These are phyloP conservation scores for Tangara arthus DNA, from an alignment of 2,797 vertebrate species.

Conservation along the genomic window DNA sequence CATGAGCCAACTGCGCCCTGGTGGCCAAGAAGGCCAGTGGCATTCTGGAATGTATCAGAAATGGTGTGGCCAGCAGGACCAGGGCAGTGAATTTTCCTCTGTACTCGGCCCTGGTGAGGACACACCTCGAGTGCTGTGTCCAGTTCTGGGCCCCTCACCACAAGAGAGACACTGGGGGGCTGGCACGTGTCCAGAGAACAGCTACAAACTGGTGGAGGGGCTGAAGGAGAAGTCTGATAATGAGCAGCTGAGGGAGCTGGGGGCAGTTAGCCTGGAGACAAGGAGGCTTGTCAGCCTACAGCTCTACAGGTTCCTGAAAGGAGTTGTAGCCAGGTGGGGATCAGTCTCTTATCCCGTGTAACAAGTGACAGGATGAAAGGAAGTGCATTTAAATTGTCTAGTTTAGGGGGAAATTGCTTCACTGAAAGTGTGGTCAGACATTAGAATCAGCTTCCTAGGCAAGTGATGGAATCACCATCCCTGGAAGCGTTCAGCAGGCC, in stretches of 20 bases:
- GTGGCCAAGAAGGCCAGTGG: too few species aligned
- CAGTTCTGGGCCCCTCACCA: not conserved
- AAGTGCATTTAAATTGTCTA: not conserved
- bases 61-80: not conserved
- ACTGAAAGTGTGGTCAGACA: not conserved
- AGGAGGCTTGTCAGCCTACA: not conserved
- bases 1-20: not conserved
- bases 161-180: not conserved
- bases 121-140: rapidly evolving
- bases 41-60: rapidly evolving
- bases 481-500: not conserved
- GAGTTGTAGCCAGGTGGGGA: not conserved
- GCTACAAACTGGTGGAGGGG: not conserved
- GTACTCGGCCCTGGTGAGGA: rapidly evolving
- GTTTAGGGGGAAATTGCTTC: not conserved
- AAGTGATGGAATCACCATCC: not conserved
- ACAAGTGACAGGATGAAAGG: not conserved
- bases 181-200: rapidly evolving
- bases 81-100: rapidly evolving
- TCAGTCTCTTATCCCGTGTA: rapidly evolving
- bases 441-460: not conserved
- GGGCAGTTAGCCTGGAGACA: not conserved
- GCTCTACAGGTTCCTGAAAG: not conserved
- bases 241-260: not conserved
- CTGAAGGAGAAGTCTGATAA: not conserved